Percentiles rank a stretch among this genome's conserved stretches.
Evolutionary conservation across 2,113 vertebrate genomes (phyloP).

Genomic region (Malurus melanocephalus): DNA sequence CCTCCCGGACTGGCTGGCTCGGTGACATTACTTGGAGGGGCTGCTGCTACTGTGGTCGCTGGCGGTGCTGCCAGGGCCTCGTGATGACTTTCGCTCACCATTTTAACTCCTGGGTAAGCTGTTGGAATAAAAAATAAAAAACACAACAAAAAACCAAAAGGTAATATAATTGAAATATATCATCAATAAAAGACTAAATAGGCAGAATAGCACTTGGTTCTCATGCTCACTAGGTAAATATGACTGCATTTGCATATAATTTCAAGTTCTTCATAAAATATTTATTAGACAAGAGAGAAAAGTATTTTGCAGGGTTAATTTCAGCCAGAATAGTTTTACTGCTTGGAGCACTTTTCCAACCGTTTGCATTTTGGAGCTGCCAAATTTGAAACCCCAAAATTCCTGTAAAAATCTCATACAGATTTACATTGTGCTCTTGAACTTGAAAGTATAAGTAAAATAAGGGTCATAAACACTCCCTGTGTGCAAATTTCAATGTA

Average conservation of each 20-base stretch:
- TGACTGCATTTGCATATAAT: slow-evolving; percentile 57
- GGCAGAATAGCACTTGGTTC: slow-evolving; percentile 38
- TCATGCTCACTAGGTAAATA: slow-evolving; percentile 78
- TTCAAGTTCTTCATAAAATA: slow-evolving; percentile 69
- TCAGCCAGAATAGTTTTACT: slow-evolving; percentile 10
- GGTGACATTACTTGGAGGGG: slow-evolving; percentile 80
- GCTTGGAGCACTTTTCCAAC: not conserved
- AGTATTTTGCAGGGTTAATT: slow-evolving; percentile 50
- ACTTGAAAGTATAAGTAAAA: slow-evolving; percentile 13
- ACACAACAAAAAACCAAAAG: not conserved
- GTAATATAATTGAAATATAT: slow-evolving; percentile 23
- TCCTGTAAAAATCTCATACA: slow-evolving; percentile 12
- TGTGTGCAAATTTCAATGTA: slow-evolving; percentile 9
- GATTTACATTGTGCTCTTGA: slow-evolving; percentile 27
- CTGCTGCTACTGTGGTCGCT: slow-evolving; percentile 74
- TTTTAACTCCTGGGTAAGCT: slow-evolving; percentile 58
- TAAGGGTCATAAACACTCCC: not conserved
- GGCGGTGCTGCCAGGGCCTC: slow-evolving; percentile 88
- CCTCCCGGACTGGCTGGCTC: slow-evolving; percentile 77
- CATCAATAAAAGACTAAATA: slow-evolving; percentile 27
- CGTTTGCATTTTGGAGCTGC: not conserved
- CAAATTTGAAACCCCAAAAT: slow-evolving; percentile 21
- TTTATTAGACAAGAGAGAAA: slow-evolving; percentile 57
- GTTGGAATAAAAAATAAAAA: slow-evolving; percentile 25
- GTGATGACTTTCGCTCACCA: slow-evolving; percentile 87